These are phyloP conservation scores for Rhinogobio ventralis DNA, from an alignment of 2,797 vertebrate species.

Conservation along the genomic window DNA sequence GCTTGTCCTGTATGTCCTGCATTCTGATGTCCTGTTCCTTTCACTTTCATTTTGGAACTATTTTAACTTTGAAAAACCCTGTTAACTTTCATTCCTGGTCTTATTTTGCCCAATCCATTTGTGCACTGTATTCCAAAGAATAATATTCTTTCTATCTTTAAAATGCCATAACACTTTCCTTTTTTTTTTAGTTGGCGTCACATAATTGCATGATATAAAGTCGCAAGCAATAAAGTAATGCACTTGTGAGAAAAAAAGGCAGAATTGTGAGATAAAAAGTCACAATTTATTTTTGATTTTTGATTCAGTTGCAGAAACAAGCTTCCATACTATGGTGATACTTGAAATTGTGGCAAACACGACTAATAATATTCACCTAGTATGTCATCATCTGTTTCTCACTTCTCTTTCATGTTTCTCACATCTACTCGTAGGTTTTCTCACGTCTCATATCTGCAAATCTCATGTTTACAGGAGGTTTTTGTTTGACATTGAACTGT, in stretches of 20 bases:
- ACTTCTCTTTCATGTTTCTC: neutral
- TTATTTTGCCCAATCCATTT: neutral
- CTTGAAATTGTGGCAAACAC: neutral
- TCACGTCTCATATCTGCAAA: slow-evolving; percentile 26
- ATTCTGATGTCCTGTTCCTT: slow-evolving; percentile 29
- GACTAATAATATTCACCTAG: neutral
- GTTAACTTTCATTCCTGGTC: neutral
- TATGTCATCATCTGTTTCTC: neutral
- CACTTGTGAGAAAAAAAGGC: too few relatives aligned
- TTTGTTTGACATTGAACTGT: too few relatives aligned
- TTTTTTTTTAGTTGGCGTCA: neutral
- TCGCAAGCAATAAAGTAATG: too few relatives aligned
- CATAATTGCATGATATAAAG: neutral
- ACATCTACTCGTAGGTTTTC: slow-evolving; percentile 14
- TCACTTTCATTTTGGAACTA: neutral
- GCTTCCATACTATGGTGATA: neutral
- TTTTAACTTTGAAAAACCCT: neutral
- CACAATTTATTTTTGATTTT: too few relatives aligned
- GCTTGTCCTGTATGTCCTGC: slow-evolving; percentile 34
- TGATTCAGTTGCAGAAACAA: too few relatives aligned
- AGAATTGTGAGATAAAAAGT: too few relatives aligned
- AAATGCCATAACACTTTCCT: neutral
- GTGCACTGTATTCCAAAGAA: neutral
- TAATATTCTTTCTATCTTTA: neutral
- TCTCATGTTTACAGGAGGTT: neutral